These are phyloP conservation scores for Stictonetta naevosa DNA, from an alignment of 2,113 vertebrate species.

Conservation along the genomic window DNA sequence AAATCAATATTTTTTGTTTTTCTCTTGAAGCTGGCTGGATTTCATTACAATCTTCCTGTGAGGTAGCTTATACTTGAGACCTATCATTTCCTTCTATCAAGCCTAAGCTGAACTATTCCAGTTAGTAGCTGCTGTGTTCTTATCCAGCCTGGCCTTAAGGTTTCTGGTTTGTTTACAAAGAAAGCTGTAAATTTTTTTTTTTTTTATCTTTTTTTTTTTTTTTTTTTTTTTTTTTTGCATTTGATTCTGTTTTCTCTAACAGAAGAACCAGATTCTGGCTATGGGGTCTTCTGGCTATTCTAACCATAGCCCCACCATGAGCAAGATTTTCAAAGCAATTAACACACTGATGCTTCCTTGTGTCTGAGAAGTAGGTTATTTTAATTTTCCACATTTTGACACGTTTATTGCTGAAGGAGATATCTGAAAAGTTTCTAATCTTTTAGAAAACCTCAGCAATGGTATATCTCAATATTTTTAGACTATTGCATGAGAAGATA, in stretches of 20 bases:
- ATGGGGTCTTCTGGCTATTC: neutral
- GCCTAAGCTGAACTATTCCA: neutral
- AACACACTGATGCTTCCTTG: neutral
- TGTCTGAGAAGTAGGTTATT: neutral
- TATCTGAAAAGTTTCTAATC: neutral
- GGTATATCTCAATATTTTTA: neutral
- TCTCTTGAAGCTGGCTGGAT: slow-evolving; percentile 9
- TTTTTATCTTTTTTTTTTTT: neutral
- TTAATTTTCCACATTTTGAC: neutral
- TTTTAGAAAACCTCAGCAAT: neutral
- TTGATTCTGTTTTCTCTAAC: neutral
- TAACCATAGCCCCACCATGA: neutral
- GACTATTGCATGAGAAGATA: neutral
- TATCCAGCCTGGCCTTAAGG: neutral
- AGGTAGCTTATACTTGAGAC: slow-evolving; percentile 11
- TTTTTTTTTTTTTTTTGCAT: neutral
- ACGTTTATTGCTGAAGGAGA: neutral
- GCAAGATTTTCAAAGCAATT: neutral
- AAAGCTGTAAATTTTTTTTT: neutral
- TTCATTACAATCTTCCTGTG: slow-evolving; percentile 51
- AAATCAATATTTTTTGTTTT: slow-evolving; percentile 46
- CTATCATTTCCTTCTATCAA: slow-evolving; percentile 2
- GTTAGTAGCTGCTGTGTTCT: neutral
- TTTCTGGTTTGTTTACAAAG: slow-evolving; percentile 6
- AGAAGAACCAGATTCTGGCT: neutral